Conservation (phyloP, 2,888 invertebrate genomes). For the Strigamia crassipes region DNA sequence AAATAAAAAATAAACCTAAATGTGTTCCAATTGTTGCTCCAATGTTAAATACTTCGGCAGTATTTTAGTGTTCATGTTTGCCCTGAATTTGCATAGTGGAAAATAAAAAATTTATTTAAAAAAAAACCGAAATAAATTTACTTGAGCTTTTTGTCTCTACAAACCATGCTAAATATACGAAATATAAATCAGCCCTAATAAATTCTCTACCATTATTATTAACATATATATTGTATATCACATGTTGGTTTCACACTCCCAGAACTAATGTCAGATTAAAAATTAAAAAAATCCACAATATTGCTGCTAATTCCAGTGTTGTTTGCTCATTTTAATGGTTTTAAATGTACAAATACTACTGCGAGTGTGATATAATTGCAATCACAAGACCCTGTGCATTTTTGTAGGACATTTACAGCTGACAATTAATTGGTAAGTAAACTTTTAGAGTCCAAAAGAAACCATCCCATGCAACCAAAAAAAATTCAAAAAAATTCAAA, state of each 20-base stretch:
- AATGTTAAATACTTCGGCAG: background rate
- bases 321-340: background rate
- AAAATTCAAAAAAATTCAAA: background rate
- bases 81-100: conserved; percentile 11
- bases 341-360: conserved; percentile 7
- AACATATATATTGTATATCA: background rate
- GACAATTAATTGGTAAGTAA: background rate
- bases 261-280: background rate
- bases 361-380: conserved; percentile 22
- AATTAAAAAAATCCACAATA: conserved; percentile 4
- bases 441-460: background rate
- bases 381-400: conserved; percentile 23
- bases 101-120: background rate
- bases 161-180: background rate
- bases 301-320: background rate
- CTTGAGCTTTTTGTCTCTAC: background rate
- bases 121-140: background rate
- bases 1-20: background rate
- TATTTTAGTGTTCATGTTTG: background rate
- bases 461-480: background rate
- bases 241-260: conserved; percentile 8
- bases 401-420: conserved; percentile 2
- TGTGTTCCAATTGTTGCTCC: background rate
- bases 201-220: background rate
- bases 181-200: background rate